phyloP scores from a whole-genome alignment of 2,797 vertebrate species.

The Lepus townsendii region DNA sequence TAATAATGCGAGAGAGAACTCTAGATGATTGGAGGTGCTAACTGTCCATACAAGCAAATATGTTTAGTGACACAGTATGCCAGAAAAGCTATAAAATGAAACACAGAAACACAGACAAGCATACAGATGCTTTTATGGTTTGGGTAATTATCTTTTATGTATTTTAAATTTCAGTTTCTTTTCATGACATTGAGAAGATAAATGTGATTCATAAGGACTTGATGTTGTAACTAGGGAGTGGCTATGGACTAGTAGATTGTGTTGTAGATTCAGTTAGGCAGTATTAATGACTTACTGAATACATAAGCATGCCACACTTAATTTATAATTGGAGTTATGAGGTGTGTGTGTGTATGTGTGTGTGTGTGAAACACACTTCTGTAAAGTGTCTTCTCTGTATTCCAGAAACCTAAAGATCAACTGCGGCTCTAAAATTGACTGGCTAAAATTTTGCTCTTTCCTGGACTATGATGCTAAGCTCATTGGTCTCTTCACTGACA shows the following conservation, averaged over 20 bases:
- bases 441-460: constrained; percentile 17
- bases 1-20: background rate
- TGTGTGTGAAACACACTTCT: background rate
- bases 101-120: background rate
- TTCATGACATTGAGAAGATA: constrained; percentile 24
- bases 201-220: constrained; percentile 3
- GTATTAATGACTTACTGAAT: constrained; percentile 50
- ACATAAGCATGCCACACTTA: constrained; percentile 18
- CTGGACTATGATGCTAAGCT: background rate
- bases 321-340: background rate
- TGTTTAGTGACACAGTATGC: background rate
- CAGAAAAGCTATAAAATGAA: background rate
- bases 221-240: background rate
- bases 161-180: constrained; percentile 49
- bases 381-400: background rate
- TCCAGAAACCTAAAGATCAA: constrained; percentile 12
- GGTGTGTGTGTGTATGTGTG: background rate
- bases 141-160: constrained; percentile 32
- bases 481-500: background rate
- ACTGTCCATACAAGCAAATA: background rate
- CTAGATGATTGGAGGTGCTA: background rate
- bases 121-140: background rate
- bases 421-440: background rate
- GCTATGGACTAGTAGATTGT: background rate
- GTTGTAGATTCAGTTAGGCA: constrained; percentile 6